Evolutionary conservation across 2,797 vertebrate genomes (phyloP).

Genomic region (Oophaga sylvatica): DNA sequence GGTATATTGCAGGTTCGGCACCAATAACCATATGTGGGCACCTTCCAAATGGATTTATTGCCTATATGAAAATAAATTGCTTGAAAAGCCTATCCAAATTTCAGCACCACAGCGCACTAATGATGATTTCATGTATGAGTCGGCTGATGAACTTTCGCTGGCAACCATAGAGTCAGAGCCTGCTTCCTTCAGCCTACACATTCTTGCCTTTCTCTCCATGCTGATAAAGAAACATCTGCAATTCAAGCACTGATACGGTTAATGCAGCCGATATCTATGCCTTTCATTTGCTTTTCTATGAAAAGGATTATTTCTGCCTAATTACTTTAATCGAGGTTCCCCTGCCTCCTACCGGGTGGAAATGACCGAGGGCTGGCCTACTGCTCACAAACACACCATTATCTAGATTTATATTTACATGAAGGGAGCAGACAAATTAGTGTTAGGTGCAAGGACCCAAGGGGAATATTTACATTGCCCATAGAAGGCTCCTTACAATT

Average conservation of each 20-base stretch:
- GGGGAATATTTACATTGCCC: neutral
- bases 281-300: slow-evolving; percentile 54
- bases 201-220: neutral
- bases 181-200: slow-evolving; percentile 7
- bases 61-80: neutral
- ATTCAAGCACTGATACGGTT: slow-evolving; percentile 26
- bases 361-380: slow-evolving; percentile 58
- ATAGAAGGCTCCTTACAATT: neutral
- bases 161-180: neutral
- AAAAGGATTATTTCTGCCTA: slow-evolving; percentile 61
- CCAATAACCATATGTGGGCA: neutral
- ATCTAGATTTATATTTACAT: slow-evolving; percentile 58
- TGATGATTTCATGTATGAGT: neutral
- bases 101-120: neutral
- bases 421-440: slow-evolving; percentile 36
- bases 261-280: slow-evolving; percentile 34
- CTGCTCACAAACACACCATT: slow-evolving; percentile 54
- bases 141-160: neutral
- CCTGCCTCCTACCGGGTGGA: slow-evolving; percentile 36
- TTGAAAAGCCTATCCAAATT: neutral
- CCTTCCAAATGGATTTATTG: neutral
- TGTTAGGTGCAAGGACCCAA: slow-evolving; percentile 30
- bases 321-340: slow-evolving; percentile 60
- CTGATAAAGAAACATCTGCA: neutral
- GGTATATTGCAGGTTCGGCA: neutral